A percentile compares a stretch with the other conserved stretches of the same genome.
These are phyloP conservation scores for Rhinichthys klamathensis DNA, from an alignment of 2,113 vertebrate species.

Conservation along the genomic window DNA sequence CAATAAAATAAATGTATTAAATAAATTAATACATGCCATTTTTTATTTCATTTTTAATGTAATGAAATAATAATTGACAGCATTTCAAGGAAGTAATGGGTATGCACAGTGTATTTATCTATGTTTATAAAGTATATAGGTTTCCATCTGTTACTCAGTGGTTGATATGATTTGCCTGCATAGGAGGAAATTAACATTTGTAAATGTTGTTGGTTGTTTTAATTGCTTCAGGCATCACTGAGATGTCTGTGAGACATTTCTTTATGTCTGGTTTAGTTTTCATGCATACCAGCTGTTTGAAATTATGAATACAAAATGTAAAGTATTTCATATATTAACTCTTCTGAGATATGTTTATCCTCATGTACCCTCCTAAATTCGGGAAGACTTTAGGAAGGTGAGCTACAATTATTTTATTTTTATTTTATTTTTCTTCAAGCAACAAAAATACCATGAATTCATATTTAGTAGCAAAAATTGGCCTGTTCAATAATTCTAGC, in stretches of 20 bases:
- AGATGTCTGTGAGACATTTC: not conserved
- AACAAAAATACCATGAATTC: constrained; percentile 76
- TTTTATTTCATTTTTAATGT: not conserved
- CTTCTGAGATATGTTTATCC: not conserved
- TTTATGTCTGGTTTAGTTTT: not conserved
- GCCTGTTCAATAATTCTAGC: constrained; percentile 88
- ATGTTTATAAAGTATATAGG: not conserved
- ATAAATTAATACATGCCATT: not conserved
- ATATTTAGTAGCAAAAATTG: constrained; percentile 83
- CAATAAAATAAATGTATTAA: not conserved
- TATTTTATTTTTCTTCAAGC: constrained; percentile 47
- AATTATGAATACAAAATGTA: not conserved
- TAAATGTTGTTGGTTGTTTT: constrained; percentile 7
- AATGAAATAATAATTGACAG: not conserved
- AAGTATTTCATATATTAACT: not conserved
- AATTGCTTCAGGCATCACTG: constrained; percentile 13
- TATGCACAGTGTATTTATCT: not conserved
- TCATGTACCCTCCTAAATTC: not conserved
- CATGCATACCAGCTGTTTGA: not conserved
- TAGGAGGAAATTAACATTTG: not conserved
- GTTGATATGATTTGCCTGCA: not conserved
- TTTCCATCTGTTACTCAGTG: not conserved
- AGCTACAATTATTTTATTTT: constrained; percentile 1
- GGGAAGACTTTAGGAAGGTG: not conserved
- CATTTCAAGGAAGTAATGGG: not conserved